Evolutionary conservation across 1,140 invertebrate species (phyloP).

Genomic region (Ips typographus): DNA sequence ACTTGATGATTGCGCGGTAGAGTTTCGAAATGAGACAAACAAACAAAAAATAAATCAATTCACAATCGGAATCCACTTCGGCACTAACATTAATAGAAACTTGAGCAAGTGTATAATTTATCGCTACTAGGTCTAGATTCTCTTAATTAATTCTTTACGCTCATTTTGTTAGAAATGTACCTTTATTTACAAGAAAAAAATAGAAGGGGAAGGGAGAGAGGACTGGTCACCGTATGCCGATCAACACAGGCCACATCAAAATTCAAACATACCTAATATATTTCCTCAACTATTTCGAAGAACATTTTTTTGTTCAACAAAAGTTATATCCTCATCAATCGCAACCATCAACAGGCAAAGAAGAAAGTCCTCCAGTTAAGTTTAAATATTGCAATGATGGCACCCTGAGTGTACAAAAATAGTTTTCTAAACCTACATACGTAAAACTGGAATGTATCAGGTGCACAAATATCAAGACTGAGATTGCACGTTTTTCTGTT

Average conservation of each 20-base stretch:
- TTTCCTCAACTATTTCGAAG: background rate
- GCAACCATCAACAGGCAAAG: conserved; percentile 15
- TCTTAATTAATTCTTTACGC: conserved; percentile 1
- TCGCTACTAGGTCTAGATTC: conserved; percentile 39
- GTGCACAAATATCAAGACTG: conserved; percentile 37
- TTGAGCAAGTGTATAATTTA: conserved; percentile 50
- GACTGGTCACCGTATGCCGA: no score
- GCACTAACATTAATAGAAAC: conserved; percentile 43
- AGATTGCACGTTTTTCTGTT: conserved; percentile 50
- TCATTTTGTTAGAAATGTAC: conserved; percentile 33
- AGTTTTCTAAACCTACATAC: conserved; percentile 24
- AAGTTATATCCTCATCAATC: no score
- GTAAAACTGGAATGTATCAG: conserved; percentile 35
- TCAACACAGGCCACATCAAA: background rate
- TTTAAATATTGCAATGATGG: conserved; percentile 47
- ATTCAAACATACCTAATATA: conserved; percentile 26
- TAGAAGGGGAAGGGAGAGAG: no score
- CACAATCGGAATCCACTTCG: conserved; percentile 31
- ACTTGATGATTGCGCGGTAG: conserved; percentile 45
- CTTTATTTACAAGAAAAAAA: conserved; percentile 41
- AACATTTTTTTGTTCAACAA: conserved; percentile 5
- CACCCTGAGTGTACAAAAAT: conserved; percentile 49
- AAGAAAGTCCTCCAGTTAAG: conserved; percentile 20
- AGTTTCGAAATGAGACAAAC: conserved; percentile 46
- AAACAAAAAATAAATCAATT: conserved; percentile 41